Base-by-base conservation (phyloP, 2,113 vertebrate genomes). In the Calidris pugnax region DNA sequence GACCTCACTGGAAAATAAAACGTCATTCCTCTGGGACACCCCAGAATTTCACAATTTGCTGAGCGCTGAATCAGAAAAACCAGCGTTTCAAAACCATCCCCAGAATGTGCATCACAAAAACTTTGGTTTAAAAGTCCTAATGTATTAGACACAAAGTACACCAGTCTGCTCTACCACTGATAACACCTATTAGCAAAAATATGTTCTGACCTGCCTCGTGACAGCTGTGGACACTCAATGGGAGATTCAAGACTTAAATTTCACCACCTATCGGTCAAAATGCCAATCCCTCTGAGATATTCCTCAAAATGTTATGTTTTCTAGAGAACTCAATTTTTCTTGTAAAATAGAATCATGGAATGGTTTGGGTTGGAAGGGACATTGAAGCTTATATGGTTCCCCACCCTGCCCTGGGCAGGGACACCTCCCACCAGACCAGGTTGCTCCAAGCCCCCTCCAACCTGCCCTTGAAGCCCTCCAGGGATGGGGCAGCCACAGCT, bases 1-100 rank as follows among this genome's bases (percentile, higher is more conserved):
- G 50, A 73, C 85, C 92, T 67, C 51, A 62, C 19, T 13, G 82
- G 51, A 18, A 60, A 63, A 66, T 19, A 39, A 14, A 71, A 62
- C 89, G 63, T 94, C 95, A 94, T 39, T 79, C 72, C 85, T 47
- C 62, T 45, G 51, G 82, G 89, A 84, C 82, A 84, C 72, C 89
- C 92, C n/a, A 37, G 67, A 66, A 75, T 94, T 87, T 87, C 95
- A 87, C 72, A 75, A 92, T 55, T 79, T 45, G 62, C 81, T 26
- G 2, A 7, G 47, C 0, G 5, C 62, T 94, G 92, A 92, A 79
- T 87, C 94, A 95, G 89, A 56, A 71, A 71, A 79, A 48, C 2
- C 77, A 39, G 47, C 10, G 0, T 79, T 86, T 79, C 89, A 24
- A 86, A 87, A 75, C 45, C 6, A 9, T 6, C 24, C 37, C 79